Percentiles rank a stretch among this genome's conserved stretches.
phyloP scores from a whole-genome alignment of 2,113 vertebrate species.

The Labeo catla region DNA sequence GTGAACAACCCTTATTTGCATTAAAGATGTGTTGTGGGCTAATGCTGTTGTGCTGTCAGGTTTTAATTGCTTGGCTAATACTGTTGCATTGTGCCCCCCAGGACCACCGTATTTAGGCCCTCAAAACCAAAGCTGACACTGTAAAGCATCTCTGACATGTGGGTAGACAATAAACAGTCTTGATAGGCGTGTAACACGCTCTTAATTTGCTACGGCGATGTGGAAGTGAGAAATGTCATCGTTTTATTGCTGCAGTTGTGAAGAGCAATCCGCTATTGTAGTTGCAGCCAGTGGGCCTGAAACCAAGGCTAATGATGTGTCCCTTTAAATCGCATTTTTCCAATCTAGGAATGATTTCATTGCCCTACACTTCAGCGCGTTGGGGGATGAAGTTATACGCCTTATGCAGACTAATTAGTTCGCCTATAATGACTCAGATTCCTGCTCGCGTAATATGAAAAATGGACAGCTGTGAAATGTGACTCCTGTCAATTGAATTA shows the following conservation, averaged over 20 bases:
- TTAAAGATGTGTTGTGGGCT: constrained; percentile 7
- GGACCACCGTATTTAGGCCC: not conserved
- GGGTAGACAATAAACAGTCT: constrained; percentile 52
- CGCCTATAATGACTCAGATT: not conserved
- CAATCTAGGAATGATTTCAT: constrained; percentile 46
- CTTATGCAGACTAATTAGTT: constrained; percentile 39
- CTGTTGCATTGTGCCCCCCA: not conserved
- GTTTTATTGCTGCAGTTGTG: constrained; percentile 63
- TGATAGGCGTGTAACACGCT: constrained; percentile 47
- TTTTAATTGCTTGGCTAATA: constrained; percentile 15
- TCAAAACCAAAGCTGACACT: constrained; percentile 31
- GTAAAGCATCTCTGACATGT: constrained; percentile 42
- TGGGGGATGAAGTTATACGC: constrained; percentile 24
- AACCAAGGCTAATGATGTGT: constrained; percentile 63
- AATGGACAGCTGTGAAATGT: constrained; percentile 42
- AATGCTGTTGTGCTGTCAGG: constrained; percentile 13
- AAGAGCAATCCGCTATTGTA: constrained; percentile 53
- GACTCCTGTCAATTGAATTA: constrained; percentile 31
- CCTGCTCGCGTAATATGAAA: constrained; percentile 19
- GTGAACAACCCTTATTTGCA: not conserved
- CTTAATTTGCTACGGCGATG: constrained; percentile 60
- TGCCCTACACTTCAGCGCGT: constrained; percentile 12
- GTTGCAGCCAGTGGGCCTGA: constrained; percentile 61
- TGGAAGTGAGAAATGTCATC: constrained; percentile 46
- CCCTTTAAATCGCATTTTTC: constrained; percentile 26